These are phyloP conservation scores for Acronicta psi DNA, from an alignment of 2,888 invertebrate species.

Conservation along the genomic window DNA sequence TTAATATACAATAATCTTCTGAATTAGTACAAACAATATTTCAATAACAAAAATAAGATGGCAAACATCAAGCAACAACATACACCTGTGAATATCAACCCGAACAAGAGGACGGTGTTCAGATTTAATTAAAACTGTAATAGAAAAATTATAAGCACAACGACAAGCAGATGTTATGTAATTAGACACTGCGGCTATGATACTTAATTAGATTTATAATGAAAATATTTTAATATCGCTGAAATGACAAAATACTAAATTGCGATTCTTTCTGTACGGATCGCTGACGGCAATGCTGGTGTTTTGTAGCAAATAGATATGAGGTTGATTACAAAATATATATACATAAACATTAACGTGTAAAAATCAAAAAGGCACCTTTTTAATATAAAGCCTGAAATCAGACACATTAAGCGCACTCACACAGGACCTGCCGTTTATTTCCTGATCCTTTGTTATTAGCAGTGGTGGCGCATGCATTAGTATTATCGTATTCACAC, in stretches of 20 bases:
- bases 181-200: neutral
- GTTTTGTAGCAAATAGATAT: no score
- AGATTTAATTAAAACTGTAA: constrained; percentile 1
- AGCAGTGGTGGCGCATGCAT: neutral
- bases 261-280: no score
- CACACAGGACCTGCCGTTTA: neutral
- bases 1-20: no score
- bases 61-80: no score
- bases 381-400: no score
- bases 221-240: neutral
- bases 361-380: no score
- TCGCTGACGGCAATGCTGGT: no score
- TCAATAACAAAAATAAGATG: no score
- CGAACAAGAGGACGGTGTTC: neutral
- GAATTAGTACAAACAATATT: no score
- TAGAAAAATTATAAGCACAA: neutral
- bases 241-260: no score
- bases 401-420: neutral
- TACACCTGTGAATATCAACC: neutral
- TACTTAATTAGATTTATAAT: neutral
- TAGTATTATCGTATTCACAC: neutral
- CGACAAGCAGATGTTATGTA: neutral
- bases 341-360: no score
- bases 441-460: neutral
- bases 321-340: no score